phyloP scores from a whole-genome alignment of 2,113 vertebrate genomes.

The Vulpes ferrilata region DNA sequence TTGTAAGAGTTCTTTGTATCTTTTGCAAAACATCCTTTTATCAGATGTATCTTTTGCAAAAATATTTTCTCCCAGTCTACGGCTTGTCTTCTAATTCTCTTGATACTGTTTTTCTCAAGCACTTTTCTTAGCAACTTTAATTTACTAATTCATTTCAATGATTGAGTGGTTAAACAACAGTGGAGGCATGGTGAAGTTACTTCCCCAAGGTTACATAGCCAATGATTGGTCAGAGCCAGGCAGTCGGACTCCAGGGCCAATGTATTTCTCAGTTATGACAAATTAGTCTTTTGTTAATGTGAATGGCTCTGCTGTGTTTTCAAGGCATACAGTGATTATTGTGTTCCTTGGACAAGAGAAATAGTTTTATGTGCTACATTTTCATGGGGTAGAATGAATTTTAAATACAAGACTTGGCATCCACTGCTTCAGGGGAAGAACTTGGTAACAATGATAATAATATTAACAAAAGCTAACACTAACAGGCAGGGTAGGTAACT shows the following conservation, averaged over 20 bases:
- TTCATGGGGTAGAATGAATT: not conserved
- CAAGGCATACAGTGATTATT: not conserved
- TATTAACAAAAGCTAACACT: not conserved
- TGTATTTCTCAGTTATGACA: not conserved
- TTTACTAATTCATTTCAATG: not conserved
- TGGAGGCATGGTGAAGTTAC: not conserved
- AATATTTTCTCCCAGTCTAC: not conserved
- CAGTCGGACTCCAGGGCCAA: not conserved
- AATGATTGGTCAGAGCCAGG: not conserved
- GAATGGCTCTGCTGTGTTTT: not conserved
- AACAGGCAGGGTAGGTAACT: not conserved
- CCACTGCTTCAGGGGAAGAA: not conserved
- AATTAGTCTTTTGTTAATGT: not conserved
- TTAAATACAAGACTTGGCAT: not conserved
- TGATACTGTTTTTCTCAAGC: not conserved
- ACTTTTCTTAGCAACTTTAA: not conserved
- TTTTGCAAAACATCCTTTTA: not conserved
- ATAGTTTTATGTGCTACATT: not conserved
- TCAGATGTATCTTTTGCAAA: conserved; percentile 7
- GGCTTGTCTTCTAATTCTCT: not conserved
- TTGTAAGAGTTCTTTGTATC: not conserved
- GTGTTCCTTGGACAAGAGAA: not conserved
- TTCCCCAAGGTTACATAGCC: not conserved
- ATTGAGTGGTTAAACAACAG: not conserved
- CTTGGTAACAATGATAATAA: not conserved